A percentile compares a stretch with the other conserved stretches of the same genome.
phyloP scores from a whole-genome alignment of 2,113 vertebrate species.

The Oncorhynchus keta region DNA sequence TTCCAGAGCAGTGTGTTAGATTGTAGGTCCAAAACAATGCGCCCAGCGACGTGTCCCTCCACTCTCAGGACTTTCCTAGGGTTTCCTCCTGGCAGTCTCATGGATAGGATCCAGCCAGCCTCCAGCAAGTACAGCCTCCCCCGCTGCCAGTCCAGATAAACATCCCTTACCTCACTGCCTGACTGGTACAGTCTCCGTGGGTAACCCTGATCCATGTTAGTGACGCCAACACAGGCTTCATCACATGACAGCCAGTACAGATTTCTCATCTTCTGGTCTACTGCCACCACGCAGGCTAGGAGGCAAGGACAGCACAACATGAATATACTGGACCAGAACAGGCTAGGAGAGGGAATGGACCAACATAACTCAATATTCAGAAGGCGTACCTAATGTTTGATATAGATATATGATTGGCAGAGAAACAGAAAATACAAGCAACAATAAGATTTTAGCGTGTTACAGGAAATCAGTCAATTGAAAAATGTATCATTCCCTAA shows the following conservation, averaged over 20 bases:
- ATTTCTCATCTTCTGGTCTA: conserved; percentile 77
- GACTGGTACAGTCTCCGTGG: conserved; percentile 70
- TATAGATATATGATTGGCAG: no score
- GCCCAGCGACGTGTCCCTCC: conserved; percentile 51
- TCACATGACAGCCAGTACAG: conserved; percentile 85
- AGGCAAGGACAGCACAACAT: background rate
- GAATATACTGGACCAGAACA: no score
- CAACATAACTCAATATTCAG: no score
- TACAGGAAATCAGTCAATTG: no score
- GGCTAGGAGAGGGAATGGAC: no score
- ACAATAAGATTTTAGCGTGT: no score
- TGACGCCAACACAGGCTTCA: conserved; percentile 71
- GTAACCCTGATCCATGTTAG: conserved; percentile 10
- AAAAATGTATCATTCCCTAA: no score
- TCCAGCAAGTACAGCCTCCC: conserved; percentile 80
- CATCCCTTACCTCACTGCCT: conserved; percentile 59
- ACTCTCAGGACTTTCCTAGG: conserved; percentile 67
- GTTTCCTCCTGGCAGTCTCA: conserved; percentile 73
- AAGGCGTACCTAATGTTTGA: no score
- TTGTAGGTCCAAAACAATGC: conserved; percentile 72
- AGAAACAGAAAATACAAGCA: no score
- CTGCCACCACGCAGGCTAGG: conserved; percentile 78
- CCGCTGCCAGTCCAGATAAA: conserved; percentile 82
- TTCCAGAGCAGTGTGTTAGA: conserved; percentile 82
- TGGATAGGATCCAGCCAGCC: conserved; percentile 64